Conservation (phyloP, 2,797 vertebrate species). For the Oreortyx pictus region DNA sequence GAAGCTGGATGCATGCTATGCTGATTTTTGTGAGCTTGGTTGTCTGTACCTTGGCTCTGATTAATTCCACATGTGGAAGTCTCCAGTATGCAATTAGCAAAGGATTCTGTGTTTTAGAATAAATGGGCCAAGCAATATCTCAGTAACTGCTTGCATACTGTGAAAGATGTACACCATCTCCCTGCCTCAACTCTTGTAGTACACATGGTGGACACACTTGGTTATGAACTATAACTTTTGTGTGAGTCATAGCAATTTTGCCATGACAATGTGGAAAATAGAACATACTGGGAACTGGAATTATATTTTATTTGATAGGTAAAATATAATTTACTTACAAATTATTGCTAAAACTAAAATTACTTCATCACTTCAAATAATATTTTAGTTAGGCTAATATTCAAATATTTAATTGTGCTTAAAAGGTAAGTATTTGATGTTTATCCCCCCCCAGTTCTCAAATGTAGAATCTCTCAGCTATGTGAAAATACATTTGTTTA, state of each 20-base stretch:
- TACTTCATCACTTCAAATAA: background rate
- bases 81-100: background rate
- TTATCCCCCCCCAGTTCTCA: background rate
- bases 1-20: background rate
- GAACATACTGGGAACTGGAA: background rate
- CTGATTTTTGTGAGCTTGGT: background rate
- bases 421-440: background rate
- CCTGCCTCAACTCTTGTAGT: accelerated
- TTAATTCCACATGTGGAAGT: background rate
- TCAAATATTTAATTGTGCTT: background rate
- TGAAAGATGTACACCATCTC: background rate
- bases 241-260: background rate
- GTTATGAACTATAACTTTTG: background rate
- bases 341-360: background rate
- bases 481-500: background rate
- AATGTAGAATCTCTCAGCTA: background rate
- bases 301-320: background rate
- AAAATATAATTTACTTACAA: background rate
- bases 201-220: background rate
- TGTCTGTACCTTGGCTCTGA: background rate
- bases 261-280: background rate
- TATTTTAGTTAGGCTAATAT: background rate
- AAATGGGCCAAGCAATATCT: background rate
- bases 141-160: background rate
- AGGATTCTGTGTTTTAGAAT: background rate